Evolutionary conservation across 2,888 invertebrate genomes (phyloP).

Genomic region (Drosophila falleni): DNA sequence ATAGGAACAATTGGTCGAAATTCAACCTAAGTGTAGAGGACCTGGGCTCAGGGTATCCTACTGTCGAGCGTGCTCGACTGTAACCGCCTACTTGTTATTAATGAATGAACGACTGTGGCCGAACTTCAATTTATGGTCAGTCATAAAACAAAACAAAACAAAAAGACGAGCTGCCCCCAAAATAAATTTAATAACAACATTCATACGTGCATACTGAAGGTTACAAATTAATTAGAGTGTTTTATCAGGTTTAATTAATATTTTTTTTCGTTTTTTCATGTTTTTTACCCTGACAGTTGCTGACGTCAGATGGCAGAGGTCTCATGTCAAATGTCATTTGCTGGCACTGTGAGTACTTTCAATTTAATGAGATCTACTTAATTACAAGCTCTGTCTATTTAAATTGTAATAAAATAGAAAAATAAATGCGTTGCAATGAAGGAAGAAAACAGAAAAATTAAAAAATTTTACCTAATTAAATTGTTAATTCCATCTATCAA

Average conservation of each 20-base stretch:
- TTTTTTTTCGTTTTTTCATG: slow-evolving; percentile 19
- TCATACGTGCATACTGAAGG: slow-evolving; percentile 39
- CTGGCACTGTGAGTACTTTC: slow-evolving; percentile 22
- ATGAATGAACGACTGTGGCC: slow-evolving; percentile 28
- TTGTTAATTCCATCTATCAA: too few relatives aligned
- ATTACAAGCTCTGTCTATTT: slow-evolving; percentile 21
- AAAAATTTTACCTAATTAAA: too few relatives aligned
- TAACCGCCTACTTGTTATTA: too few relatives aligned
- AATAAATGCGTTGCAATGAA: background rate
- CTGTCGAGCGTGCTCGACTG: too few relatives aligned
- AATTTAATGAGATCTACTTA: slow-evolving; percentile 48
- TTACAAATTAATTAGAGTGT: slow-evolving; percentile 63
- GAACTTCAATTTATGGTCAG: slow-evolving; percentile 53
- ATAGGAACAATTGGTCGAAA: too few relatives aligned
- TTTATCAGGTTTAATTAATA: slow-evolving; percentile 58
- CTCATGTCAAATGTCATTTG: slow-evolving; percentile 55
- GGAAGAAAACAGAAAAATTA: background rate
- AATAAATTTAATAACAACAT: background rate
- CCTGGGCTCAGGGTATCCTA: too few relatives aligned
- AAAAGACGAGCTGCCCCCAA: slow-evolving; percentile 20
- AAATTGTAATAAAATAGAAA: background rate
- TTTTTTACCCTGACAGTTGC: slow-evolving; percentile 13
- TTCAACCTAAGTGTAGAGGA: too few relatives aligned
- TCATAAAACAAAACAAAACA: slow-evolving; percentile 33
- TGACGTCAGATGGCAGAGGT: slow-evolving; percentile 52